A percentile compares a stretch with the other conserved stretches of the same genome.
These are phyloP conservation scores for Hetaerina titia DNA, from an alignment of 2,888 invertebrate genomes.

Conservation along the genomic window DNA sequence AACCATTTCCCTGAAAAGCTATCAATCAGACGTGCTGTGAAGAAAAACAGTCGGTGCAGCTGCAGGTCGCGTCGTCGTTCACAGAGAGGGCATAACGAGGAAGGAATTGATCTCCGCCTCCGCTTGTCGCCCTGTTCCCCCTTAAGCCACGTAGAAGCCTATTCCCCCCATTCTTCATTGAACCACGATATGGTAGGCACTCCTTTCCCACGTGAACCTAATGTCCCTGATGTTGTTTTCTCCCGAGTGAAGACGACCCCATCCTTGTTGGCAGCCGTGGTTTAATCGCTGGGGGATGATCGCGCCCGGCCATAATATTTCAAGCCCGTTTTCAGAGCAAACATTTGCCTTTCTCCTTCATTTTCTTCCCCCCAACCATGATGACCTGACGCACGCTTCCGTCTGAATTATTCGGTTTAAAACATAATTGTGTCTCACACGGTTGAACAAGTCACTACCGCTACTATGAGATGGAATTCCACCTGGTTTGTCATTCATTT, in stretches of 20 bases:
- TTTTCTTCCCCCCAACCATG: background rate
- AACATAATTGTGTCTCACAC: no score
- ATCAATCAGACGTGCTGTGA: background rate
- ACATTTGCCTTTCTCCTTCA: background rate
- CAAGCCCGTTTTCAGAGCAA: background rate
- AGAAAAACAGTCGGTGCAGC: background rate
- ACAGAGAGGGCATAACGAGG: background rate
- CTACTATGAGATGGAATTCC: no score
- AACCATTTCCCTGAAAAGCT: background rate
- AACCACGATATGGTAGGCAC: background rate
- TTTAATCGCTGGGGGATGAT: background rate
- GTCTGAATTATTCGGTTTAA: background rate
- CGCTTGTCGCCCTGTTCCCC: background rate
- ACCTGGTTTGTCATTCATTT: no score
- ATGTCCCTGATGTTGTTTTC: background rate
- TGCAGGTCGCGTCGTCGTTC: background rate
- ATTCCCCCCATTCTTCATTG: background rate
- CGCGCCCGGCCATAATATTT: background rate
- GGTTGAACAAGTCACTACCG: no score
- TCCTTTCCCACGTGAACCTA: background rate
- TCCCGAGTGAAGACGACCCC: background rate
- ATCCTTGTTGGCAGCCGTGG: background rate
- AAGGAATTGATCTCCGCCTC: constrained; percentile 1
- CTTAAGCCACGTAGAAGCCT: background rate
- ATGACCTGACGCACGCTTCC: background rate